phyloP scores from a whole-genome alignment of 2,113 vertebrate species.

The Thomomys bottae region DNA sequence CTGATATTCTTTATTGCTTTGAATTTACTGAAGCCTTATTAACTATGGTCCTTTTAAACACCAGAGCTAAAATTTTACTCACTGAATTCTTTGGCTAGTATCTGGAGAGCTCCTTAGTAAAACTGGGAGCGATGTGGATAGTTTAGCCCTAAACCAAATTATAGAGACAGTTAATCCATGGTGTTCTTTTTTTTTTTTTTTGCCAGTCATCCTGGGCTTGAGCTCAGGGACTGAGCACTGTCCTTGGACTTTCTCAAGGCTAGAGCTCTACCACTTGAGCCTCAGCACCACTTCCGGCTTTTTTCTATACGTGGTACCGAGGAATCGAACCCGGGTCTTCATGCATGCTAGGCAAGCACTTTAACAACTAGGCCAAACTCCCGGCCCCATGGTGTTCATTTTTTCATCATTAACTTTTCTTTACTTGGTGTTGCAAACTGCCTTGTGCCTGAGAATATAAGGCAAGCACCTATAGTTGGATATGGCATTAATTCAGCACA shows the following conservation, averaged over 20 bases:
- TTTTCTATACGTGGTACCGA: too few relatives aligned
- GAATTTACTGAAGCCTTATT: neutral
- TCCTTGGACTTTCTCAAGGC: too few relatives aligned
- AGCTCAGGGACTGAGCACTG: too few relatives aligned
- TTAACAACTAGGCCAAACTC: too few relatives aligned
- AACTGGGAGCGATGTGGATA: neutral
- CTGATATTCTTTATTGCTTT: neutral
- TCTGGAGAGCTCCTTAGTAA: neutral
- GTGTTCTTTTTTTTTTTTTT: neutral
- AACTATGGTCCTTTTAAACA: neutral
- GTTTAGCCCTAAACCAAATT: neutral
- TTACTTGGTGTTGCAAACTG: neutral
- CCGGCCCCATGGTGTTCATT: neutral
- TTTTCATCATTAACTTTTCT: constrained; percentile 3
- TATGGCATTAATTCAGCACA: constrained; percentile 1
- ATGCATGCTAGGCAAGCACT: too few relatives aligned
- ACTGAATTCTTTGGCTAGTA: neutral
- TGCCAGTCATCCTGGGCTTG: too few relatives aligned
- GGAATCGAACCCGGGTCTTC: too few relatives aligned
- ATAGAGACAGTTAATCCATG: neutral
- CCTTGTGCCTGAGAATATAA: neutral
- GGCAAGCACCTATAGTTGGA: neutral
- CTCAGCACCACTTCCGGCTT: too few relatives aligned
- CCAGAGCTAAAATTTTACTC: neutral
- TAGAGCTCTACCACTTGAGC: too few relatives aligned